These are phyloP conservation scores for Drosophila peninsularis DNA, from an alignment of 2,888 invertebrate genomes.

Conservation along the genomic window DNA sequence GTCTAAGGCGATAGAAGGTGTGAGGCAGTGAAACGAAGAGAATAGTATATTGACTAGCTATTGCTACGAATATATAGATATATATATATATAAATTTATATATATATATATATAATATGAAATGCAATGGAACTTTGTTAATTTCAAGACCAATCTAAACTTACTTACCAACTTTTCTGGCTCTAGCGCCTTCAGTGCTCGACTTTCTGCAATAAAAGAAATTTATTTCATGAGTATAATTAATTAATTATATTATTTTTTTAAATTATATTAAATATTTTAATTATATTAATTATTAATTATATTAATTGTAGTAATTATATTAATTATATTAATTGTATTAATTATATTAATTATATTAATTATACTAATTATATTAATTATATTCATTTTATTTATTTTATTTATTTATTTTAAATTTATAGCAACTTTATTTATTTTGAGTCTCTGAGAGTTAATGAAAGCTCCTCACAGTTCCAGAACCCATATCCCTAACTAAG, in stretches of 20 bases:
- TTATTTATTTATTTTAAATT: too few relatives aligned
- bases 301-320: too few relatives aligned
- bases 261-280: too few relatives aligned
- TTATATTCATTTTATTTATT: too few relatives aligned
- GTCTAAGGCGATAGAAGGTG: constrained; percentile 52
- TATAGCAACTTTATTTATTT: too few relatives aligned
- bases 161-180: background rate
- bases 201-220: background rate
- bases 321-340: too few relatives aligned
- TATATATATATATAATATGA: too few relatives aligned
- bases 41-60: background rate
- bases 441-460: too few relatives aligned
- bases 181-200: background rate
- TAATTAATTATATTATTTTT: background rate
- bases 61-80: background rate
- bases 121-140: too few relatives aligned
- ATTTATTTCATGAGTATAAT: background rate
- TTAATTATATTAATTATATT: too few relatives aligned
- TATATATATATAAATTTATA: background rate
- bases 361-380: too few relatives aligned
- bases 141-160: background rate
- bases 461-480: too few relatives aligned
- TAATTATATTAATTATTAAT: background rate
- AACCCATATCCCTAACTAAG: background rate
- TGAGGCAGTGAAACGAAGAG: background rate